Evolutionary conservation across 2,888 invertebrate genomes (phyloP).

Genomic region (Sinopyrophorus schimmeli): DNA sequence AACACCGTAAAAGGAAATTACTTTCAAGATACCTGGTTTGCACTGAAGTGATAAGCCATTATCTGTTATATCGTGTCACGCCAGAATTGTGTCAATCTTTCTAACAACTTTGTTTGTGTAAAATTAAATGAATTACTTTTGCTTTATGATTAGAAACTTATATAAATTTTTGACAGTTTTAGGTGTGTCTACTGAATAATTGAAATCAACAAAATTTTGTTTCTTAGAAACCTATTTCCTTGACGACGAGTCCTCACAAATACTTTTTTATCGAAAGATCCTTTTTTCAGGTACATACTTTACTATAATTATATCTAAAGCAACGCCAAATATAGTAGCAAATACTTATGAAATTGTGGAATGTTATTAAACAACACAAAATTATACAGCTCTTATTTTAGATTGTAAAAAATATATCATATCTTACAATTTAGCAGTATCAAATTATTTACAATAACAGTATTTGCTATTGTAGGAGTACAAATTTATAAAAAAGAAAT

Average conservation of each 20-base stretch:
- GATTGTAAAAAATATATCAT: no score
- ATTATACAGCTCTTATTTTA: no score
- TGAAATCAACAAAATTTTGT: conserved; percentile 27
- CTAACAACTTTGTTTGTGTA: conserved; percentile 4
- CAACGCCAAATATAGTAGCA: background rate
- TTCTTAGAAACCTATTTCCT: conserved; percentile 28
- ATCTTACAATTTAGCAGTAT: no score
- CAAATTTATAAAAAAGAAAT: no score
- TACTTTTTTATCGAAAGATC: no score
- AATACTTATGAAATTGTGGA: no score
- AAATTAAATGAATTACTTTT: conserved; percentile 1
- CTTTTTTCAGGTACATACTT: no score
- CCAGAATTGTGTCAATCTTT: conserved; percentile 8
- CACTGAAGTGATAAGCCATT: conserved; percentile 38
- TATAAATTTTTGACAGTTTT: conserved; percentile 19
- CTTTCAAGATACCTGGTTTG: conserved; percentile 36
- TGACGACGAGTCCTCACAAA: conserved; percentile 26
- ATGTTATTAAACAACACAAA: no score
- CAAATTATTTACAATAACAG: no score
- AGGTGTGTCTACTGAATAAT: conserved; percentile 23
- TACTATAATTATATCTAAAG: no score
- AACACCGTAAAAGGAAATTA: conserved; percentile 26
- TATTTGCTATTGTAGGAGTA: no score
- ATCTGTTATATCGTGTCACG: conserved; percentile 11
- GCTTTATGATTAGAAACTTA: conserved; percentile 7